Percentiles rank a stretch among this genome's conserved stretches.
phyloP scores from a whole-genome alignment of 1,140 invertebrate genomes.

The Hylaeus volcanicus region DNA sequence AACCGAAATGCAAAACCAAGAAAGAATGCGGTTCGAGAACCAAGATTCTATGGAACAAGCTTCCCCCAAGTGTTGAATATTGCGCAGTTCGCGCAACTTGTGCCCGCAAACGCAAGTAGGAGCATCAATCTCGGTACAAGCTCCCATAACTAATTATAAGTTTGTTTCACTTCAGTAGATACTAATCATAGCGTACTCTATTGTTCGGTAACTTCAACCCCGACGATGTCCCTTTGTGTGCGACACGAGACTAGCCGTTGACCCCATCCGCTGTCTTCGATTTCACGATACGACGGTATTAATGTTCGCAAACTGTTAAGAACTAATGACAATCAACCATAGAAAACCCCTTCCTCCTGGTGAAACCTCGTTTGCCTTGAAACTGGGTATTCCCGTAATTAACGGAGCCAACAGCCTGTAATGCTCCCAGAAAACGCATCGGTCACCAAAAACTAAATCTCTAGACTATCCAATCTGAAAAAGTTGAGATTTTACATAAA shows the following conservation, averaged over 20 bases:
- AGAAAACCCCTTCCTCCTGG: background rate
- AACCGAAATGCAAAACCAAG: background rate
- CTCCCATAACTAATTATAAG: conserved; percentile 53
- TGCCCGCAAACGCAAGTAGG: conserved; percentile 31
- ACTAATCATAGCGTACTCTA: conserved; percentile 33
- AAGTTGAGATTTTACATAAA: no score
- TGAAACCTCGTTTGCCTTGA: background rate
- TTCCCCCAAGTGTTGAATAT: conserved; percentile 33
- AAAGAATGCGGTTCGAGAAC: background rate
- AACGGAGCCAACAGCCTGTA: background rate
- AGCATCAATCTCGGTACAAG: conserved; percentile 46
- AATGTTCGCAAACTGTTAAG: conserved; percentile 32
- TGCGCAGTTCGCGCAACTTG: conserved; percentile 23
- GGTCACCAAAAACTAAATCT: background rate
- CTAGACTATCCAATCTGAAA: background rate
- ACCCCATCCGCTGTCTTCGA: conserved; percentile 41
- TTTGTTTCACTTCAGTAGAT: conserved; percentile 46
- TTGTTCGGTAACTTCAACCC: conserved; percentile 44
- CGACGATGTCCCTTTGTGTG: conserved; percentile 41
- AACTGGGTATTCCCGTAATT: background rate
- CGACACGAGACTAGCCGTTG: conserved; percentile 34
- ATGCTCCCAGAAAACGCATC: background rate
- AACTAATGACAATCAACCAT: conserved; percentile 28
- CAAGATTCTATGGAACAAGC: conserved; percentile 3
- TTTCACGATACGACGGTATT: conserved; percentile 37